Percentiles rank a stretch among this genome's conserved stretches.
These are phyloP conservation scores for Tinea trinotella DNA, from an alignment of 2,888 invertebrate species.

Conservation along the genomic window DNA sequence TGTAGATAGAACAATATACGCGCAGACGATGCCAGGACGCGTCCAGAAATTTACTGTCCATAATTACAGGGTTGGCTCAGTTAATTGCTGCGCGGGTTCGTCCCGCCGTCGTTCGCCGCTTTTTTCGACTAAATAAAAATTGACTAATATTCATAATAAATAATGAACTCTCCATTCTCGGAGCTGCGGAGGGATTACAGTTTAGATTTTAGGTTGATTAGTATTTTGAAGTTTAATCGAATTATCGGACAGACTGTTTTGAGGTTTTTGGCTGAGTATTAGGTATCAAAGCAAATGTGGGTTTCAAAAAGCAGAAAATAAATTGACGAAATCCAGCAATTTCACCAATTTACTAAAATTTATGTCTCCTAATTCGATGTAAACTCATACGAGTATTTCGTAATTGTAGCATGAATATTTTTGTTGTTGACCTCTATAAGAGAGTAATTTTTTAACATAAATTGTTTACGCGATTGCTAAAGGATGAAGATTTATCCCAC, in stretches of 20 bases:
- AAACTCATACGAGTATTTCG: neutral
- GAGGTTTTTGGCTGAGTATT: too few species aligned
- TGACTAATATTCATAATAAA: conserved; percentile 74
- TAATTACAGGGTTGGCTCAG: conserved; percentile 87
- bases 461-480: conserved; percentile 20
- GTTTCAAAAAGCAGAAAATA: too few species aligned
- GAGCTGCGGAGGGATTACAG: conserved; percentile 46
- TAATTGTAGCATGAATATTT: neutral
- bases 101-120: conserved; percentile 51
- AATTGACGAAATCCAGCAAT: too few species aligned
- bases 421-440: conserved; percentile 2
- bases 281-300: too few species aligned
- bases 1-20: conserved; percentile 62
- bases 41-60: conserved; percentile 87
- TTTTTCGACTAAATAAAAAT: conserved; percentile 72
- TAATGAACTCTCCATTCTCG: conserved; percentile 66
- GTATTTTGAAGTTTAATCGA: conserved; percentile 41
- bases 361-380: neutral
- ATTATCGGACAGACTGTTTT: conserved; percentile 24
- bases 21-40: conserved; percentile 63
- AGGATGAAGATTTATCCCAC: conserved; percentile 31
- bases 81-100: conserved; percentile 80
- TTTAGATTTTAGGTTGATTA: conserved; percentile 59
- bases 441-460: conserved; percentile 12
- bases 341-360: neutral